Evolutionary conservation across 1,140 invertebrate species (phyloP).

Genomic region (Dufourea novaeangliae): DNA sequence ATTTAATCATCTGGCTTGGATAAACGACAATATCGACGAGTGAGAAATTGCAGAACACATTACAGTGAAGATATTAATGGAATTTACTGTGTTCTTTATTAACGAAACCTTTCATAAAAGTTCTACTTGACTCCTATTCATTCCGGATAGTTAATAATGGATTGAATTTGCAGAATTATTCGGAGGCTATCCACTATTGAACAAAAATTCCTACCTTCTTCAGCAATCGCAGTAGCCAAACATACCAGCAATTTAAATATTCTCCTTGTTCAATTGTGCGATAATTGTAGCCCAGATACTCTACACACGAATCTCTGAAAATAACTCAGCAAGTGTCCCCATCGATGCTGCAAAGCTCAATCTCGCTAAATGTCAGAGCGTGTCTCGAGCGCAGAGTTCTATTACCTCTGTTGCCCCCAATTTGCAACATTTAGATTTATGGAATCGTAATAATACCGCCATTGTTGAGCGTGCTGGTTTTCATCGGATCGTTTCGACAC

Average conservation of each 20-base stretch:
- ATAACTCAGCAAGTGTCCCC: background rate
- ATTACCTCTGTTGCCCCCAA: slow-evolving; percentile 10
- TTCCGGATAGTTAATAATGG: no score
- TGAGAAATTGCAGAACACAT: no score
- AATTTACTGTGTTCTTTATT: no score
- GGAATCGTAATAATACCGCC: slow-evolving; percentile 7
- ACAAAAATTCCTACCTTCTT: background rate
- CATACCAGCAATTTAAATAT: background rate
- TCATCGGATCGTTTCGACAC: background rate
- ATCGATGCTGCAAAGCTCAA: slow-evolving; percentile 7
- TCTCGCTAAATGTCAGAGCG: slow-evolving; percentile 11
- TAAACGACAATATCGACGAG: no score
- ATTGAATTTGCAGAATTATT: background rate
- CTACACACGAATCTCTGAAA: background rate
- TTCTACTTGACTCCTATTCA: no score
- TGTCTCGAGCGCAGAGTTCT: background rate
- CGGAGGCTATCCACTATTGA: background rate
- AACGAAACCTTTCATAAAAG: no score
- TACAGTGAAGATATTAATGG: no score
- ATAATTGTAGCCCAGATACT: background rate
- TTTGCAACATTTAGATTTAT: slow-evolving; percentile 15
- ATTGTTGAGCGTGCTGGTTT: background rate
- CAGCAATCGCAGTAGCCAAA: background rate
- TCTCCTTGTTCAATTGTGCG: background rate
- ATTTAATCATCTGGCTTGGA: no score